Evolutionary conservation across 2,797 vertebrate genomes (phyloP), one percentile per base, ranked within the genome.

Genomic region (Sebastes oblongus): DNA sequence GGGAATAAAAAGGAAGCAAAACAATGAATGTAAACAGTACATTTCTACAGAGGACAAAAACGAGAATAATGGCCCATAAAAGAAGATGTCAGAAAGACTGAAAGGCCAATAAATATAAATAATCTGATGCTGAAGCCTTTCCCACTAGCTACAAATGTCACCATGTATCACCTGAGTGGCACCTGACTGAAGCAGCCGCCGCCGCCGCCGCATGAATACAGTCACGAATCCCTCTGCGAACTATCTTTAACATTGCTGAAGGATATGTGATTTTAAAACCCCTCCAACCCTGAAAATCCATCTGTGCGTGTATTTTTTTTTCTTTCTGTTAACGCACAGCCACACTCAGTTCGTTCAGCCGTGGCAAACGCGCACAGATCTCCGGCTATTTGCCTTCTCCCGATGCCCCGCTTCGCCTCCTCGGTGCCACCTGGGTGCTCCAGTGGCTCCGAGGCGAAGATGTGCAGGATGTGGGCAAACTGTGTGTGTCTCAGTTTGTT

Each of bases 381-480:
- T 83, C 30, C 75, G 56, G 89, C 85, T 86, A 69, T 80, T 77
- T 80, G 86, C 85, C 75, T 72, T 91, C 87, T 89, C 82, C 85
- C 36, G 84, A 92, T 91, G 89, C 90, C 80, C 81, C 72, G 80
- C 84, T 72, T 85, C 6, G 67, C 79, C 86, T 86, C 88, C 85
- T 82, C 76, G 11, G 8, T 69, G 88, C 92, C 95, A 96, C 95
- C 95, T 96, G 96, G 93, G 93, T 94, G 90, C 94, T 83, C 65
- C 0, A 59, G 84, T 92, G 91, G 93, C 94, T 93, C 81, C 77
- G 56, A 94, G 91, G 91, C 91, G 79, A 84, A 86, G 86, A 93
- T 92, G 91, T 94, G 79, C 91, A 88, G 84, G 74, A 89, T 68
- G 82, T 72, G 77, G 70, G 42, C 65, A 30, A 67, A 27, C 20